Conservation (phyloP, 2,888 invertebrate species). For the Melieria omissa region DNA sequence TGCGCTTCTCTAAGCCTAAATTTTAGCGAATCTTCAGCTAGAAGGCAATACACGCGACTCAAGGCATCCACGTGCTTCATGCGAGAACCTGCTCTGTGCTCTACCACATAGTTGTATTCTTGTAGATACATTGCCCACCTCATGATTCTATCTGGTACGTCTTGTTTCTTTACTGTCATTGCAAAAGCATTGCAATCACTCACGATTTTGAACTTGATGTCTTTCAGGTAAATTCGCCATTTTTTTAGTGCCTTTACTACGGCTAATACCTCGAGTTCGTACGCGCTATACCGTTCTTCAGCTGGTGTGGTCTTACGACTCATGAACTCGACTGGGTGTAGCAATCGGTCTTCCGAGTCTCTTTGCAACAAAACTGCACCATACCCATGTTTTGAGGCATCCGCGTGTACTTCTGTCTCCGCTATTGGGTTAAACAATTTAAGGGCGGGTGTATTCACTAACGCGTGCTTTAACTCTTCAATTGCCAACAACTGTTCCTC, state of each 20-base stretch:
- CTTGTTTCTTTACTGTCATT: conserved; percentile 21
- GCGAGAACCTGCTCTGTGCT: conserved; percentile 10
- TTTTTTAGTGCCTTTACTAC: conserved; percentile 40
- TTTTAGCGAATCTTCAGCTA: no score
- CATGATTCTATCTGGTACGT: conserved; percentile 19
- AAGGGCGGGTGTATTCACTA: conserved; percentile 36
- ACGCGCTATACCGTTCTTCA: conserved; percentile 36
- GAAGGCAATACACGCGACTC: conserved; percentile 14
- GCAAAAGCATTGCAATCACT: conserved; percentile 21
- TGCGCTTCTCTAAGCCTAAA: no score
- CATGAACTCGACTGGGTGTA: conserved; percentile 34
- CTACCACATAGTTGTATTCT: conserved; percentile 10
- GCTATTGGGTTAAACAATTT: conserved; percentile 8
- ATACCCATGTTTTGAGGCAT: conserved; percentile 60
- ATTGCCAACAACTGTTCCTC: conserved; percentile 40
- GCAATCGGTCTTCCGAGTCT: background rate
- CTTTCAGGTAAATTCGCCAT: conserved; percentile 35
- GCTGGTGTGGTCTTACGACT: conserved; percentile 38
- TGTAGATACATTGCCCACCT: conserved; percentile 19
- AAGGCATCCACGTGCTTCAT: conserved; percentile 21
- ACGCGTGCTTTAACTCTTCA: conserved; percentile 33
- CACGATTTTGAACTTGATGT: conserved; percentile 17
- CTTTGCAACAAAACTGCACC: background rate
- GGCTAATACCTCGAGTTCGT: conserved; percentile 45
- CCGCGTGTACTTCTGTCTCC: conserved; percentile 69